phyloP scores from a whole-genome alignment of 2,797 vertebrate genomes.

The Selene dorsalis region DNA sequence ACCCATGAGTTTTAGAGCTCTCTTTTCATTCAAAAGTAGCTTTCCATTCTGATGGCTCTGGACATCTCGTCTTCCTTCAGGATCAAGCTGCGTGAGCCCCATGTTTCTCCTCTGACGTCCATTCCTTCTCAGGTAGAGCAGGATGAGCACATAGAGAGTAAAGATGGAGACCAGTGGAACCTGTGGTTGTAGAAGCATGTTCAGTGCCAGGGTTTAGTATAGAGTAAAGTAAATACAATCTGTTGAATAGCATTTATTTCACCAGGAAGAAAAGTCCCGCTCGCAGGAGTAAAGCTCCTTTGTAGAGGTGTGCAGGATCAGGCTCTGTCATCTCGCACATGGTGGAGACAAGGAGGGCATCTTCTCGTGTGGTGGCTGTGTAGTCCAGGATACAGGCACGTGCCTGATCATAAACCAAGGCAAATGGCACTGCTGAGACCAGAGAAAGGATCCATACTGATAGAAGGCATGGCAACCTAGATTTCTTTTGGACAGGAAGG shows the following conservation, averaged over 20 bases:
- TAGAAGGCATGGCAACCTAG: constrained; percentile 78
- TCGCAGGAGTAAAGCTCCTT: constrained; percentile 80
- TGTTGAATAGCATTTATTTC: constrained; percentile 10
- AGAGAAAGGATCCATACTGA: constrained; percentile 84
- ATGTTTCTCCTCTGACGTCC: constrained; percentile 81
- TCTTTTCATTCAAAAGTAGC: constrained; percentile 81
- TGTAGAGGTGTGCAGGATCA: constrained; percentile 83
- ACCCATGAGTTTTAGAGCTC: constrained; percentile 86
- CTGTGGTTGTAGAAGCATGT: constrained; percentile 38
- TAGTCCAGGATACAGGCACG: constrained; percentile 84
- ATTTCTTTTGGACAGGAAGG: constrained; percentile 70
- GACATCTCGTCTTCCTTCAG: constrained; percentile 58
- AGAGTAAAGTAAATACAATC: not conserved
- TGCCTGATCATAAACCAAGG: constrained; percentile 83
- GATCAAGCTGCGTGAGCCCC: constrained; percentile 73
- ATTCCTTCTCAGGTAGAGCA: constrained; percentile 79
- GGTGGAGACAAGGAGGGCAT: constrained; percentile 81
- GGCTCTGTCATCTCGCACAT: constrained; percentile 86
- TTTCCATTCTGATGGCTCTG: constrained; percentile 75
- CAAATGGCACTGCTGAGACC: constrained; percentile 82
- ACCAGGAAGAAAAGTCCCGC: constrained; percentile 83
- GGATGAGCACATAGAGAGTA: constrained; percentile 82
- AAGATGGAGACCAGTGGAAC: constrained; percentile 81
- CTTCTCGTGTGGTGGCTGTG: constrained; percentile 74
- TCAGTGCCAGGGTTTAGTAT: constrained; percentile 1